A percentile compares a stretch with the other conserved stretches of the same genome.
phyloP scores from a whole-genome alignment of 2,113 vertebrate species.

The Probosciger aterrimus region DNA sequence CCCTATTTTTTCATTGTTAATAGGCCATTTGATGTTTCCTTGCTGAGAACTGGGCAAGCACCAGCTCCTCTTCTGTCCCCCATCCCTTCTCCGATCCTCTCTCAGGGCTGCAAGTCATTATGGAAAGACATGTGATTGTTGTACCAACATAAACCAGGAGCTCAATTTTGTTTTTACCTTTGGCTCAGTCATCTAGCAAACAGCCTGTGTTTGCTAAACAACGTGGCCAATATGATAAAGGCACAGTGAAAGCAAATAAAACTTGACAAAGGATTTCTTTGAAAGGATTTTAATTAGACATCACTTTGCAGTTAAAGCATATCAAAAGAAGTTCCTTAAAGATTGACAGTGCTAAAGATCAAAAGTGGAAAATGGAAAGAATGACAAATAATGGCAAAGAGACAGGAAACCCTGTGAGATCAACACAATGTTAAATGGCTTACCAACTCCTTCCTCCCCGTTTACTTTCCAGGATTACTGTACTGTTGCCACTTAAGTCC shows the following conservation, averaged over 20 bases:
- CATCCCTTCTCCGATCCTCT: background rate
- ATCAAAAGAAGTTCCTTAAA: background rate
- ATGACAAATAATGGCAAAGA: conserved; percentile 7
- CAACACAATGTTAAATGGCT: background rate
- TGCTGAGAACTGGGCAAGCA: background rate
- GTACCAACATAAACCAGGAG: background rate
- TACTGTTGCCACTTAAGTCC: conserved; percentile 26
- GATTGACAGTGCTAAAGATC: background rate
- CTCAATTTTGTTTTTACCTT: conserved; percentile 12
- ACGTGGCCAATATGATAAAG: background rate
- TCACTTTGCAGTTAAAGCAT: background rate
- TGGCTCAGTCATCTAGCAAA: background rate
- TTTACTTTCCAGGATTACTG: background rate
- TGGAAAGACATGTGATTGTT: background rate
- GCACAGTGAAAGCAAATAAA: background rate
- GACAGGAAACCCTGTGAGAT: background rate
- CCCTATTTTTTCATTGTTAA: background rate
- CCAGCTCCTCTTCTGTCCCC: background rate
- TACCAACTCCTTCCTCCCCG: background rate
- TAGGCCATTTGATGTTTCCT: background rate
- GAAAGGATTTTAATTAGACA: background rate
- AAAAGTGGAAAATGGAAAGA: background rate
- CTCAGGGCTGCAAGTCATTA: background rate
- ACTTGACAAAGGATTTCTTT: background rate
- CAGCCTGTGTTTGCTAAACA: conserved; percentile 4